These are phyloP conservation scores for Psettodes erumei DNA, from an alignment of 2,113 vertebrate genomes.

Conservation along the genomic window DNA sequence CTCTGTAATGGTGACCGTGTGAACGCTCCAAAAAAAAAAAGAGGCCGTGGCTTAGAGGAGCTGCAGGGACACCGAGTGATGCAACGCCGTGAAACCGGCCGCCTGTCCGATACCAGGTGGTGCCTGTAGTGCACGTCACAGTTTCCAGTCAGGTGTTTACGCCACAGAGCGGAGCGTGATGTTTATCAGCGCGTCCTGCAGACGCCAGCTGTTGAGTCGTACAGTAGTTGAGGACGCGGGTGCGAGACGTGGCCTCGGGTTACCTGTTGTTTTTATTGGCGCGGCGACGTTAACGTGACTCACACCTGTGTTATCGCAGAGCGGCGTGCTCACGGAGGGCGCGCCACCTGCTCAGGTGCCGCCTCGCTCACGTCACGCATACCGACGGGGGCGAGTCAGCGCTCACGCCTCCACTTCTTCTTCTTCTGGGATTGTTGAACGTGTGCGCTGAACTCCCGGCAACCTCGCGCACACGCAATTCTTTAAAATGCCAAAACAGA, in stretches of 20 bases:
- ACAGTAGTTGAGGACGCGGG: no score
- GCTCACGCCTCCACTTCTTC: conserved; percentile 7
- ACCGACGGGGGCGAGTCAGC: conserved; percentile 49
- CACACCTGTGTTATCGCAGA: conserved; percentile 16
- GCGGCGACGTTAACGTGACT: conserved; percentile 32
- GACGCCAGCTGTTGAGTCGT: no score
- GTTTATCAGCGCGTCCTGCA: no score
- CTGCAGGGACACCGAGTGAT: conserved; percentile 56
- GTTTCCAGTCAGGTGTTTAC: neutral
- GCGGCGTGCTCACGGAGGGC: conserved; percentile 55
- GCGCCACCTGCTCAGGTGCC: conserved; percentile 72
- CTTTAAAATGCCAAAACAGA: no score
- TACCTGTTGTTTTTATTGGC: neutral
- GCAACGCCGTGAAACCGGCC: conserved; percentile 65
- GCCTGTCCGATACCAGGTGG: conserved; percentile 47
- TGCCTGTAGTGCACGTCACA: neutral
- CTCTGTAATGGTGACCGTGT: conserved; percentile 46
- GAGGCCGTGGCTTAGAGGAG: conserved; percentile 36
- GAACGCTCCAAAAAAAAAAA: conserved; percentile 25
- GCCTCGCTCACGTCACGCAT: conserved; percentile 46
- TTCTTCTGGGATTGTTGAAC: neutral
- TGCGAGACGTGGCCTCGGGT: no score
- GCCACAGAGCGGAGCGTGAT: no score
- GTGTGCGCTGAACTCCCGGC: neutral
- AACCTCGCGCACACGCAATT: no score